These are phyloP conservation scores for Margarornis squamiger DNA, from an alignment of 2,797 vertebrate species.

Conservation along the genomic window DNA sequence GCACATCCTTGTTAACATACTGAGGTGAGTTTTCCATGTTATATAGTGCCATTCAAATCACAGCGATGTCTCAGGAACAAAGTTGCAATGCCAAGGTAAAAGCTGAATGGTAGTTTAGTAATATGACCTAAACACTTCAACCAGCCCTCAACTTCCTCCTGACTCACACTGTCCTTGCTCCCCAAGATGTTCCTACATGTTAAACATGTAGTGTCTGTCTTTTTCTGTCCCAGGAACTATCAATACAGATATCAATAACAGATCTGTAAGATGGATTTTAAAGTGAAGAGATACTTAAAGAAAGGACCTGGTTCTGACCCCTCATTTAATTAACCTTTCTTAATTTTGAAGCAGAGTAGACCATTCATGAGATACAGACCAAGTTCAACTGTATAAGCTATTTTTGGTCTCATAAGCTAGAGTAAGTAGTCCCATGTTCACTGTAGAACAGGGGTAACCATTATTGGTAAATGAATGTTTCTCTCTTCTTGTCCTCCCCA, in stretches of 20 bases:
- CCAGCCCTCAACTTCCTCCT: background rate
- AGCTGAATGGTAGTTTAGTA: background rate
- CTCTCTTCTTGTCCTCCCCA: background rate
- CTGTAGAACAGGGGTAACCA: background rate
- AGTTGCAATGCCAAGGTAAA: background rate
- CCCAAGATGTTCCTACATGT: background rate
- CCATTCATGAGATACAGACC: rapidly evolving
- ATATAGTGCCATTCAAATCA: background rate
- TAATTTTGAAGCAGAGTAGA: background rate
- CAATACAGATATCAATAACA: background rate
- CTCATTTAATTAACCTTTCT: background rate
- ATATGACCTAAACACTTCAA: background rate
- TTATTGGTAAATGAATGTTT: background rate
- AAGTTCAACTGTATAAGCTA: background rate
- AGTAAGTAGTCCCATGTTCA: background rate
- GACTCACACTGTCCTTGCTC: background rate
- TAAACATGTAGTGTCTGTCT: background rate
- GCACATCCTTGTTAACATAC: background rate
- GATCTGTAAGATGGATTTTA: background rate
- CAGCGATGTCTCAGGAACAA: background rate
- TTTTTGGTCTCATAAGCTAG: background rate
- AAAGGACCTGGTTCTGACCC: background rate
- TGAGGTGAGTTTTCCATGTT: background rate
- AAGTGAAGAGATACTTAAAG: background rate
- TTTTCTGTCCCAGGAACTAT: background rate